phyloP scores from a whole-genome alignment of 2,888 invertebrate species.

The Stenchaetothrips biformis region DNA sequence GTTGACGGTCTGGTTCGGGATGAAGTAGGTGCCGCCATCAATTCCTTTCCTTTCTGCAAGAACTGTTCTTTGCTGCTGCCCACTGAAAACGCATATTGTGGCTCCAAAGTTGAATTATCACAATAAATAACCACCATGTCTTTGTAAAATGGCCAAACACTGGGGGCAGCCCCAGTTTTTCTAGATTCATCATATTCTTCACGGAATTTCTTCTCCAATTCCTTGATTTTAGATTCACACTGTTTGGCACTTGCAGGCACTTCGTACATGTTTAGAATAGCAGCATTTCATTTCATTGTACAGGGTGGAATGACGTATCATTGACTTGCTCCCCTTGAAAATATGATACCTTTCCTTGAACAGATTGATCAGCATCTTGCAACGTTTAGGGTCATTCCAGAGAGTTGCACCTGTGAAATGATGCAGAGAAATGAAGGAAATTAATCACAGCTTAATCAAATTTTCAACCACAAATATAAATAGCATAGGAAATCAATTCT shows the following conservation, averaged over 20 bases:
- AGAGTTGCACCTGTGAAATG: neutral
- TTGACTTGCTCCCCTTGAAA: neutral
- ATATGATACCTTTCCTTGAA: slow-evolving; percentile 5
- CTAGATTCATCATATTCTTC: neutral
- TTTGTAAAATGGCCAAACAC: neutral
- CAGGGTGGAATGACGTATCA: neutral
- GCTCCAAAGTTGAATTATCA: neutral
- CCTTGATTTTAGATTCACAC: neutral
- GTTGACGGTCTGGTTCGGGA: neutral
- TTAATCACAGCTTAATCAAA: neutral
- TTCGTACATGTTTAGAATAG: neutral
- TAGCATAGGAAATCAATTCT: neutral
- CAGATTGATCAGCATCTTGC: neutral
- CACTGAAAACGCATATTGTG: neutral
- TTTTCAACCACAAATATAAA: neutral
- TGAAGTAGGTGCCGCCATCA: neutral
- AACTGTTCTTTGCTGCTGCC: neutral
- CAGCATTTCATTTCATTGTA: neutral
- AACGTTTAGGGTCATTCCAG: neutral
- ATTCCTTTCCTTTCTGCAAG: neutral
- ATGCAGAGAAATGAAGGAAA: too few species aligned
- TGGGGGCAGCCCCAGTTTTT: neutral
- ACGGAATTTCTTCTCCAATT: neutral
- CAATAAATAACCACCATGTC: neutral
- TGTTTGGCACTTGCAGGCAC: neutral